These are phyloP conservation scores for Tor tambroides DNA, from an alignment of 2,113 vertebrate genomes.

Conservation along the genomic window DNA sequence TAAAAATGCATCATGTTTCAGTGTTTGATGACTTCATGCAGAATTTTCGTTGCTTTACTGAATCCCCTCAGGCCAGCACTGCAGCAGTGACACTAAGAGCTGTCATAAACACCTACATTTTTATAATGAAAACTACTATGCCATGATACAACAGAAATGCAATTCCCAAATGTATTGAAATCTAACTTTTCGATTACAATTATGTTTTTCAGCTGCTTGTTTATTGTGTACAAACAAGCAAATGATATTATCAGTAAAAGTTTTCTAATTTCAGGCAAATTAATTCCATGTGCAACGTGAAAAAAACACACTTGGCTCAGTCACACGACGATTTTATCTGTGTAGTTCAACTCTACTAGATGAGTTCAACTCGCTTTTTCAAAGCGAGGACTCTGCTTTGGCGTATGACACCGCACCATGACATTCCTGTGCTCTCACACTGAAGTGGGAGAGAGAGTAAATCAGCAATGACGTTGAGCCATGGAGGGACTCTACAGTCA, in stretches of 20 bases:
- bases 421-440: conserved; percentile 59
- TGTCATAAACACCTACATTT: background rate
- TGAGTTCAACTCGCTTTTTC: conserved; percentile 37
- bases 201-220: background rate
- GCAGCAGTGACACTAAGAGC: background rate
- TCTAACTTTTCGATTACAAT: background rate
- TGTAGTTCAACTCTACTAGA: conserved; percentile 13
- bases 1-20: background rate
- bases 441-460: conserved; percentile 56
- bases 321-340: conserved; percentile 41
- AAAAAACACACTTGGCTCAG: conserved; percentile 13
- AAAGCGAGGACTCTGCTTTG: conserved; percentile 28
- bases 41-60: background rate
- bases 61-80: background rate
- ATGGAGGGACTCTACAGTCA: conserved; percentile 12
- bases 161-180: background rate
- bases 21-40: background rate
- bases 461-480: conserved; percentile 36
- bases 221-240: conserved; percentile 9
- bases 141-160: background rate
- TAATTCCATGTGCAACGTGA: conserved; percentile 24
- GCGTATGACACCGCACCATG: conserved; percentile 49
- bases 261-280: conserved; percentile 20
- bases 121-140: background rate
- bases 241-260: background rate